Conservation (phyloP, 2,113 vertebrate genomes). For the Seriola quinqueradiata region DNA sequence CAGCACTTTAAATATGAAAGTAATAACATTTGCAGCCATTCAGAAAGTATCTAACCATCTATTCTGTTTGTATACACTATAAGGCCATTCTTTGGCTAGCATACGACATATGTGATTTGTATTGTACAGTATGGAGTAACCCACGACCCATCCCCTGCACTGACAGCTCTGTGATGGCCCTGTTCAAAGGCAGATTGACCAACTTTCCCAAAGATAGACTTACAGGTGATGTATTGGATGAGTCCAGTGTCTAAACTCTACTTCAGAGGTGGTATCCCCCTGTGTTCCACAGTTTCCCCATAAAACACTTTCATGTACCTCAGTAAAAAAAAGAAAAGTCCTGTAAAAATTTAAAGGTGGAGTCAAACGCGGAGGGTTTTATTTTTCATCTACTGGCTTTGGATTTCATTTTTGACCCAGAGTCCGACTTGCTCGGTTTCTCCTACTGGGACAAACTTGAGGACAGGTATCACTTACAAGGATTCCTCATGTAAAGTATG, state of each 20-base stretch:
- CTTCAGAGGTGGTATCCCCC: slow-evolving; percentile 63
- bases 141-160: not conserved
- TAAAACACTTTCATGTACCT: slow-evolving; percentile 77
- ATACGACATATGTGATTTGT: slow-evolving; percentile 44
- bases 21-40: too few species aligned
- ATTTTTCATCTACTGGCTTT: slow-evolving; percentile 57
- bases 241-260: slow-evolving; percentile 59
- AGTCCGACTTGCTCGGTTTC: not conserved
- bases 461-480: slow-evolving; percentile 15
- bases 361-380: slow-evolving; percentile 50
- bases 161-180: slow-evolving; percentile 11
- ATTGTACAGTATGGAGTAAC: slow-evolving; percentile 13
- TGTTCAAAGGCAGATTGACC: slow-evolving; percentile 67
- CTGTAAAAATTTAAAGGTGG: slow-evolving; percentile 55
- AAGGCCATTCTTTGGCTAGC: not conserved
- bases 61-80: not conserved
- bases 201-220: slow-evolving; percentile 65
- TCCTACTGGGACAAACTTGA: slow-evolving; percentile 21
- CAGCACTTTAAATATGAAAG: too few species aligned
- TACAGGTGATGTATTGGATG: slow-evolving; percentile 75
- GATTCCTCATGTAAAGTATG: slow-evolving; percentile 1
- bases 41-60: not conserved
- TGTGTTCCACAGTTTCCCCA: slow-evolving; percentile 58
- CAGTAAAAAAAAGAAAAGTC: slow-evolving; percentile 45
- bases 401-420: slow-evolving; percentile 43